Evolutionary conservation across 1,140 invertebrate genomes (phyloP).

Genomic region (Hormaphis cornu): DNA sequence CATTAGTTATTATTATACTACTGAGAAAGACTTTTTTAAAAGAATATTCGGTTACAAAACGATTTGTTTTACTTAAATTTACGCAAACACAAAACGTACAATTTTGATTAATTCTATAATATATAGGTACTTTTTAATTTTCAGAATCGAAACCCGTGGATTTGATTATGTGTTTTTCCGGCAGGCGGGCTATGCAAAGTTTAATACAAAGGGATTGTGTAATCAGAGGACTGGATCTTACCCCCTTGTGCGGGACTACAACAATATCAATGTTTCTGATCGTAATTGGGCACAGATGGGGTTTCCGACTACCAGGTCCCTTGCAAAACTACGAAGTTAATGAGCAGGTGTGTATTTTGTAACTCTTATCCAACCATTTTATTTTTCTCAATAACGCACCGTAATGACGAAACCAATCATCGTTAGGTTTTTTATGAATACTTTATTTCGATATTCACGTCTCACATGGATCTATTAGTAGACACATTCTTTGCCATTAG

Average conservation of each 20-base stretch:
- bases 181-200: conserved; percentile 35
- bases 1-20: no score
- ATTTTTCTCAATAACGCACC: no score
- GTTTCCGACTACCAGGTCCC: conserved; percentile 43
- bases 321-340: conserved; percentile 47
- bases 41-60: no score
- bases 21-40: no score
- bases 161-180: conserved; percentile 42
- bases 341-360: conserved; percentile 43
- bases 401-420: no score
- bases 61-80: no score
- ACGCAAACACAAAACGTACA: no score
- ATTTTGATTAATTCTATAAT: no score
- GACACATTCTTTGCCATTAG: conserved; percentile 52
- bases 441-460: conserved; percentile 35
- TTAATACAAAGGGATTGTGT: conserved; percentile 20
- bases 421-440: conserved; percentile 35
- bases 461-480: conserved; percentile 40
- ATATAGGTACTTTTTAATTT: no score
- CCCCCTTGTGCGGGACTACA: conserved; percentile 34
- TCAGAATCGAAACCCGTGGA: conserved; percentile 32
- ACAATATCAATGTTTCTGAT: conserved; percentile 36
- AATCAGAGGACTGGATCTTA: conserved; percentile 34
- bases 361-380: background rate
- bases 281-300: conserved; percentile 36